phyloP scores from a whole-genome alignment of 2,888 invertebrate species.

The Bhutanitis thaidina region DNA sequence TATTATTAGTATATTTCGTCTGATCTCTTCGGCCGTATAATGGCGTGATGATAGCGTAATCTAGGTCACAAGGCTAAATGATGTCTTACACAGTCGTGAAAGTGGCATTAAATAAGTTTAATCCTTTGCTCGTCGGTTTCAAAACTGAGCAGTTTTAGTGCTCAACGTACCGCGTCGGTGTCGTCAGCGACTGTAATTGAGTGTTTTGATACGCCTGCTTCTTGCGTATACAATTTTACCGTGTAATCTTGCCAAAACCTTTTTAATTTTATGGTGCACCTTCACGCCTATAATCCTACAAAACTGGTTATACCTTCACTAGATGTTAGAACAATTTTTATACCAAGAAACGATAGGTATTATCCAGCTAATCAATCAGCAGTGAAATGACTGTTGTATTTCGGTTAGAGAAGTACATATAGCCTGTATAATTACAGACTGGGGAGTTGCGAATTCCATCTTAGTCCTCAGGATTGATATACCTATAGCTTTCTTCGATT shows the following conservation, averaged over 20 bases:
- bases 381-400: no score
- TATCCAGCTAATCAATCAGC: no score
- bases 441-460: no score
- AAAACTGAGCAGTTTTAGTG: conserved; percentile 7
- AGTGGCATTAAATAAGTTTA: conserved; percentile 9
- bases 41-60: background rate
- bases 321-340: no score
- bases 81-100: conserved; percentile 2
- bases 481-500: no score
- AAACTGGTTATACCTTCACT: background rate
- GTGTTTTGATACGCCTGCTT: conserved; percentile 1
- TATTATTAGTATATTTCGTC: no score
- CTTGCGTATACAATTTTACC: background rate
- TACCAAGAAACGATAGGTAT: no score
- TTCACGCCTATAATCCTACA: background rate
- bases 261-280: background rate
- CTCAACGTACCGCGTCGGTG: conserved; percentile 5
- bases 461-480: no score
- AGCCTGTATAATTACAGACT: no score
- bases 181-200: background rate
- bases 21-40: no score
- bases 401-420: no score
- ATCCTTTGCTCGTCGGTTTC: conserved; percentile 6
- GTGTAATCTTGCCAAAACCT: background rate
- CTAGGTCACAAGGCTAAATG: background rate